phyloP scores from a whole-genome alignment of 2,113 vertebrate genomes.

The Galemys pyrenaicus region DNA sequence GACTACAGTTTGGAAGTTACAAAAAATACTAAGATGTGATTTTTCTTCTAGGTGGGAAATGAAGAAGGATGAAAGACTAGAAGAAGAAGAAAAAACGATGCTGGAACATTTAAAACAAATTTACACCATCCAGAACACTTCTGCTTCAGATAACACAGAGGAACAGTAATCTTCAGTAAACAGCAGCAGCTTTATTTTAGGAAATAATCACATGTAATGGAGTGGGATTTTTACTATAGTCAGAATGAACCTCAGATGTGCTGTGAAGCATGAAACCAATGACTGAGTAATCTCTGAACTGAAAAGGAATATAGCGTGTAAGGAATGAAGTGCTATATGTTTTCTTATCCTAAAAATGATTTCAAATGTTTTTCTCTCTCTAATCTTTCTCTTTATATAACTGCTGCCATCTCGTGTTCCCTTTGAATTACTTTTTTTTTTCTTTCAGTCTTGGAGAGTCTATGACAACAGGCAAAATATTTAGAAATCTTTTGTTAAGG shows the following conservation, averaged over 20 bases:
- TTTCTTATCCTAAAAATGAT: slow-evolving; percentile 68
- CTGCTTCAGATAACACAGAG: slow-evolving; percentile 76
- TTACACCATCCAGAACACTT: slow-evolving; percentile 82
- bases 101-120: slow-evolving; percentile 89
- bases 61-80: slow-evolving; percentile 89
- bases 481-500: slow-evolving; percentile 50
- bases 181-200: slow-evolving; percentile 68
- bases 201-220: slow-evolving; percentile 61
- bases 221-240: slow-evolving; percentile 51
- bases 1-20: slow-evolving; percentile 21
- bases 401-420: slow-evolving; percentile 74
- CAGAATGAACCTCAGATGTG: slow-evolving; percentile 54
- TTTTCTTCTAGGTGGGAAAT: slow-evolving; percentile 95
- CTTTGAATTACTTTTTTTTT: slow-evolving; percentile 69
- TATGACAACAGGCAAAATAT: slow-evolving; percentile 75
- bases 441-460: slow-evolving; percentile 59
- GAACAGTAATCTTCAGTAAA: slow-evolving; percentile 69
- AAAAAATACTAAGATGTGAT: slow-evolving; percentile 53
- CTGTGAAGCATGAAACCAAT: slow-evolving; percentile 63
- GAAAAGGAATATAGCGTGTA: slow-evolving; percentile 44
- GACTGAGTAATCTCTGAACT: slow-evolving; percentile 42
- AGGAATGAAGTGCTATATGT: slow-evolving; percentile 47
- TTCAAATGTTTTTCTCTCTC: slow-evolving; percentile 64
- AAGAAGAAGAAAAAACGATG: slow-evolving; percentile 91
- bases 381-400: slow-evolving; percentile 55